phyloP scores from a whole-genome alignment of 2,113 vertebrate species.

The Podarcis muralis region DNA sequence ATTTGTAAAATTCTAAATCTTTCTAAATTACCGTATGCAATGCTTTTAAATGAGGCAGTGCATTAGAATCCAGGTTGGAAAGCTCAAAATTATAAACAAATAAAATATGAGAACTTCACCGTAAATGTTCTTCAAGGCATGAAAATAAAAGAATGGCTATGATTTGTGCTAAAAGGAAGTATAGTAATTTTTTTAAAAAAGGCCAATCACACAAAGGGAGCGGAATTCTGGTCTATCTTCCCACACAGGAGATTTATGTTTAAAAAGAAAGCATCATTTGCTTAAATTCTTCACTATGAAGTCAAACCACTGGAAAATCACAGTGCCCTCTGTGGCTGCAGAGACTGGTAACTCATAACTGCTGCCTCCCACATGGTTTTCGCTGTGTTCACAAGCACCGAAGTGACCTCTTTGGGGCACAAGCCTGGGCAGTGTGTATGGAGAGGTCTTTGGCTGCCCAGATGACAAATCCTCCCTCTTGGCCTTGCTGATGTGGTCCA shows the following conservation, averaged over 20 bases:
- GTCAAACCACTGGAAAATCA: no score
- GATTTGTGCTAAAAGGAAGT: background rate
- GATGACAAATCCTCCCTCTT: no score
- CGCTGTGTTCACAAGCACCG: no score
- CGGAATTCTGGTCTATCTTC: background rate
- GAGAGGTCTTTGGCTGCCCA: no score
- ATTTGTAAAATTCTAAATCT: slow-evolving; percentile 30
- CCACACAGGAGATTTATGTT: background rate
- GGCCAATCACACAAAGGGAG: no score
- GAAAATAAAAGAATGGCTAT: background rate
- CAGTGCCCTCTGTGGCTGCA: no score
- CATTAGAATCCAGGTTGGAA: slow-evolving; percentile 34
- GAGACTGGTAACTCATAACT: no score
- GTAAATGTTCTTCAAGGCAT: background rate
- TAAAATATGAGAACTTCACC: background rate
- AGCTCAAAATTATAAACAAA: slow-evolving; percentile 18
- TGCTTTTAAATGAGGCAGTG: background rate
- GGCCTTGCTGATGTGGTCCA: no score
- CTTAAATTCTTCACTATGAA: background rate
- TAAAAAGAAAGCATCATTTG: background rate
- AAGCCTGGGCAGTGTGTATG: no score
- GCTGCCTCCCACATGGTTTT: no score
- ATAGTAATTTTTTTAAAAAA: background rate
- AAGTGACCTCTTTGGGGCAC: no score
- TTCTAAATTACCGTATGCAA: slow-evolving; percentile 40